Conservation (phyloP, 2,888 invertebrate species). For the Tromatobia lineatoria region DNA sequence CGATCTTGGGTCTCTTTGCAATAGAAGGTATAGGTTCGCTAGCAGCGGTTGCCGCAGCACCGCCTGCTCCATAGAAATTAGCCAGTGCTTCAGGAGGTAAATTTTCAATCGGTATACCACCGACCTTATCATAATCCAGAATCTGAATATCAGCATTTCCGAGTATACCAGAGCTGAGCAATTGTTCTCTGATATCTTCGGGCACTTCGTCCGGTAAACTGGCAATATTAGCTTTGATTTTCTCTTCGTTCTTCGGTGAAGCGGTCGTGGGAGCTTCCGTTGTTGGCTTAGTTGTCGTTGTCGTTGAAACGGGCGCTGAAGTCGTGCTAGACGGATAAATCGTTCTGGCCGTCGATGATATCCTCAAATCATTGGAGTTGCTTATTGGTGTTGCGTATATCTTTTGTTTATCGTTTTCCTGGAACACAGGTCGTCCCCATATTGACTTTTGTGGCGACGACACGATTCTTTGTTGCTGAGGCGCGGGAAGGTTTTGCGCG, state of each 20-base stretch:
- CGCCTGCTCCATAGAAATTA: constrained; percentile 95
- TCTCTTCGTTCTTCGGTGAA: constrained; percentile 87
- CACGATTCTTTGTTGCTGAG: constrained; percentile 81
- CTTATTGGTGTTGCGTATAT: constrained; percentile 82
- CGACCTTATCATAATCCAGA: constrained; percentile 95
- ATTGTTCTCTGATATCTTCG: constrained; percentile 93
- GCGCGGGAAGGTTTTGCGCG: constrained; percentile 75
- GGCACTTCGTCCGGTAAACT: constrained; percentile 94
- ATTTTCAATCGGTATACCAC: constrained; percentile 93
- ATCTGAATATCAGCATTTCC: constrained; percentile 95
- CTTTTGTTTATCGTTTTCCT: constrained; percentile 75
- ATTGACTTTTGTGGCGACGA: constrained; percentile 74
- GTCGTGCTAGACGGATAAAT: constrained; percentile 84
- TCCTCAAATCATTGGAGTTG: constrained; percentile 78
- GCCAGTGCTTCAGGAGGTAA: constrained; percentile 94
- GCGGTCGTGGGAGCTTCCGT: constrained; percentile 85
- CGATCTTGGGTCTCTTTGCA: constrained; percentile 85
- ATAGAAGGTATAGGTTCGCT: constrained; percentile 91
- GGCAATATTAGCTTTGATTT: constrained; percentile 84
- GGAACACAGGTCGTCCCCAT: constrained; percentile 80
- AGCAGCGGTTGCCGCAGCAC: constrained; percentile 90
- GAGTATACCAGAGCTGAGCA: constrained; percentile 94
- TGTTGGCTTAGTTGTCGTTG: constrained; percentile 86
- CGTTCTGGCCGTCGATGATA: constrained; percentile 83
- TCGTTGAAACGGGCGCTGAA: constrained; percentile 85